A percentile compares a stretch with the other conserved stretches of the same genome.
Evolutionary conservation across 2,888 invertebrate genomes (phyloP).

Genomic region (Sphaeridia pumilis): DNA sequence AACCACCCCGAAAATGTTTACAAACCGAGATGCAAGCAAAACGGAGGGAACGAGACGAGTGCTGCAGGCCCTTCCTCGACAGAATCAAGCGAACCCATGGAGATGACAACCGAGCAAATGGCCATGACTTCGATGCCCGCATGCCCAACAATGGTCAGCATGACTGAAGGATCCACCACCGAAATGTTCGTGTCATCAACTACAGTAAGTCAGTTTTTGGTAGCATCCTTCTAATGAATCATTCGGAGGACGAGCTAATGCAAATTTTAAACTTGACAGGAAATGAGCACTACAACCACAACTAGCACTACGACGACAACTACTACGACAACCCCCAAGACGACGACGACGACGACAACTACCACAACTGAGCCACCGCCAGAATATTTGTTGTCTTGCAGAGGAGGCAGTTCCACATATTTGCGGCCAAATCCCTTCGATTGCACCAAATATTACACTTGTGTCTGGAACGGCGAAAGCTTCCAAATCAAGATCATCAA

Average conservation of each 20-base stretch:
- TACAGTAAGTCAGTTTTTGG: too few species aligned
- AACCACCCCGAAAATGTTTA: constrained; percentile 20
- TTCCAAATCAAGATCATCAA: constrained; percentile 31
- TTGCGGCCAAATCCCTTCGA: constrained; percentile 32
- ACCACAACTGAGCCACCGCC: constrained; percentile 25
- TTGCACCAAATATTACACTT: constrained; percentile 31
- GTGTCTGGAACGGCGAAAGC: constrained; percentile 27
- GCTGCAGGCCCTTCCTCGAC: neutral
- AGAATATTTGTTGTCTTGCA: constrained; percentile 26
- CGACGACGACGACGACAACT: constrained; percentile 27
- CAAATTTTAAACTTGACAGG: constrained; percentile 1
- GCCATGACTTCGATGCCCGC: constrained; percentile 20
- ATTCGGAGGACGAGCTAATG: too few species aligned
- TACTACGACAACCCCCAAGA: constrained; percentile 26
- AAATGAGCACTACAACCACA: constrained; percentile 15
- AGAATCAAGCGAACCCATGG: constrained; percentile 7
- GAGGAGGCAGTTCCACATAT: constrained; percentile 17
- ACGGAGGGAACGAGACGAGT: constrained; percentile 1
- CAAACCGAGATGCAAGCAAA: constrained; percentile 11
- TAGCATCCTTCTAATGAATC: too few species aligned
- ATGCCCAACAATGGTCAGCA: constrained; percentile 19
- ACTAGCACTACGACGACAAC: constrained; percentile 27
- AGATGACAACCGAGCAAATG: constrained; percentile 25
- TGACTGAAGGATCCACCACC: constrained; percentile 25
- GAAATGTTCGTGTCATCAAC: constrained; percentile 21